phyloP scores from a whole-genome alignment of 2,797 vertebrate genomes.

The Gila robusta region DNA sequence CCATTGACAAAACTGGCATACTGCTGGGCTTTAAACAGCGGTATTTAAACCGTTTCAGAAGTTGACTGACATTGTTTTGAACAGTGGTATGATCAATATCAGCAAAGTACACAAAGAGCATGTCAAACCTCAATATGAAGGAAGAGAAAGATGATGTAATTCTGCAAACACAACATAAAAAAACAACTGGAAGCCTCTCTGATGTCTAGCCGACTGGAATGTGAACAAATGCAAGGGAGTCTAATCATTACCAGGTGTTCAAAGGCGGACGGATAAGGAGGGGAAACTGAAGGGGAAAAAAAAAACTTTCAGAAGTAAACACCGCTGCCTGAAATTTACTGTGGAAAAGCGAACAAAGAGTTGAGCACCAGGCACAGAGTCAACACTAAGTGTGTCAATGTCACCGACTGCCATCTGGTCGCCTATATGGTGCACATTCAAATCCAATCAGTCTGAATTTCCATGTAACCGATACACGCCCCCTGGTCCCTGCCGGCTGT shows the following conservation, averaged over 20 bases:
- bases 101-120: slow-evolving; percentile 48
- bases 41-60: neutral
- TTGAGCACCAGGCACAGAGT: slow-evolving; percentile 51
- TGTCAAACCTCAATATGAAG: slow-evolving; percentile 21
- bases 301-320: slow-evolving; percentile 75
- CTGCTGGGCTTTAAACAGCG: neutral
- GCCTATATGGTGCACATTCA: slow-evolving; percentile 60
- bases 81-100: slow-evolving; percentile 50
- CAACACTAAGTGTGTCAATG: slow-evolving; percentile 60
- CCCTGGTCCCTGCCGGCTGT: slow-evolving; percentile 59
- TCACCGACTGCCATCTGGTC: slow-evolving; percentile 63
- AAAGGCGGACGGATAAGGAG: slow-evolving; percentile 68
- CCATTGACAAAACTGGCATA: neutral
- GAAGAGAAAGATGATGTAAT: slow-evolving; percentile 60
- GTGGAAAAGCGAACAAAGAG: slow-evolving; percentile 49
- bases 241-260: slow-evolving; percentile 84
- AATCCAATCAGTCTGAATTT: slow-evolving; percentile 67
- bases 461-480: slow-evolving; percentile 64
- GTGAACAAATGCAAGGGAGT: slow-evolving; percentile 56
- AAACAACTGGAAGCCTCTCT: slow-evolving; percentile 63
- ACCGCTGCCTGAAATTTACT: slow-evolving; percentile 54
- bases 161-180: slow-evolving; percentile 62
- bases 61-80: slow-evolving; percentile 26
- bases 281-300: slow-evolving; percentile 30
- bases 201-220: slow-evolving; percentile 73